Conservation (phyloP, 2,797 vertebrate genomes). For the Buphagus erythrorhynchus region DNA sequence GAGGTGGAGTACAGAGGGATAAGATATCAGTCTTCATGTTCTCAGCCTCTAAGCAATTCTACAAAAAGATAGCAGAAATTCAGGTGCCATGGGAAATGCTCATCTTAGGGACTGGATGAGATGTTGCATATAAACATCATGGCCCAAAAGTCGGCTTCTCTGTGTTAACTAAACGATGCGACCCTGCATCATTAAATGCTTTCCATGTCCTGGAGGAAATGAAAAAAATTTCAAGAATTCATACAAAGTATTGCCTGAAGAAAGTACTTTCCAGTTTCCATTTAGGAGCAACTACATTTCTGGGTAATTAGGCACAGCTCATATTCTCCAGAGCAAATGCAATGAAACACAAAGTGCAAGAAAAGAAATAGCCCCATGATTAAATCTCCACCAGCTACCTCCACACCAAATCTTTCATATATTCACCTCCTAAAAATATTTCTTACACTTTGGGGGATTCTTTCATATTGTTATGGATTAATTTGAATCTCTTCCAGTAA, state of each 20-base stretch:
- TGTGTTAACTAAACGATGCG: neutral
- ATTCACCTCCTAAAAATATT: constrained; percentile 10
- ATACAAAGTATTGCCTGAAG: neutral
- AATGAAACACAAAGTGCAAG: neutral
- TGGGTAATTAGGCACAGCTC: constrained; percentile 41
- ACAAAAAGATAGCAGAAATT: neutral
- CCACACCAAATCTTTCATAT: neutral
- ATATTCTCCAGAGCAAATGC: constrained; percentile 24
- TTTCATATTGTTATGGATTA: constrained; percentile 25
- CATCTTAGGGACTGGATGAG: neutral
- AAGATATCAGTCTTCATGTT: neutral
- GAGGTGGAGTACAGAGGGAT: neutral
- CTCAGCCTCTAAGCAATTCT: neutral
- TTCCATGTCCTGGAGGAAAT: constrained; percentile 8
- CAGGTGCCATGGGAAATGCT: neutral
- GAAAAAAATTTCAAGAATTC: neutral
- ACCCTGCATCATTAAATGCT: neutral
- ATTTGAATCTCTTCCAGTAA: constrained; percentile 23
- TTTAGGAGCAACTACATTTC: constrained; percentile 4
- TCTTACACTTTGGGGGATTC: neutral
- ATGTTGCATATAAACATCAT: neutral
- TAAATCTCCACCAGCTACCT: constrained; percentile 21
- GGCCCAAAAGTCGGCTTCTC: neutral
- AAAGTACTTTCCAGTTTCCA: constrained; percentile 11
- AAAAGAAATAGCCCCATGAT: constrained; percentile 12